A percentile compares a stretch with the other conserved stretches of the same genome.
These are phyloP conservation scores for Drosophila dives DNA, from an alignment of 2,888 invertebrate genomes.

Conservation along the genomic window DNA sequence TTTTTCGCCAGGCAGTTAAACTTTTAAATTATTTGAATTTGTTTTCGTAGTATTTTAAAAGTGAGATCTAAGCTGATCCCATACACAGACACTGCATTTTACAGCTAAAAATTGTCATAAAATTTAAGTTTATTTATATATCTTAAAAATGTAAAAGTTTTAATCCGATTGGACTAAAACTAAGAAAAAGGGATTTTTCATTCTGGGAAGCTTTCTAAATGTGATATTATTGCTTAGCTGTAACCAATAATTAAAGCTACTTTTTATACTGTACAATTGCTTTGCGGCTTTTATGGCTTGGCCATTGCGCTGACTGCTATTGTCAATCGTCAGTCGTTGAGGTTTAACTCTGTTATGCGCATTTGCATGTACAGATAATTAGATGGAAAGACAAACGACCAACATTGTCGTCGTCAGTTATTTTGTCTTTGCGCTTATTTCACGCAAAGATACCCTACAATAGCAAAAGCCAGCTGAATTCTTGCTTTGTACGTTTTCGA, in stretches of 20 bases:
- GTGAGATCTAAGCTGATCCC: background rate
- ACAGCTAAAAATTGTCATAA: background rate
- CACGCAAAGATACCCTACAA: conserved; percentile 54
- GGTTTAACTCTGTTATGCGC: background rate
- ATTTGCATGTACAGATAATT: conserved; percentile 31
- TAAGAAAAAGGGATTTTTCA: background rate
- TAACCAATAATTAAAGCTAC: background rate
- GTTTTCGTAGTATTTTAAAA: background rate
- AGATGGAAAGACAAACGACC: conserved; percentile 35
- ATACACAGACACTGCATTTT: background rate
- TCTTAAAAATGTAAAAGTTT: background rate
- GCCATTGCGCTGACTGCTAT: background rate
- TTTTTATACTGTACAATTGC: background rate
- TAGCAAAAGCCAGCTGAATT: conserved; percentile 31
- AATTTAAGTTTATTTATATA: background rate
- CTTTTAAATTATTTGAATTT: background rate
- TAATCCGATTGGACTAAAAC: background rate
- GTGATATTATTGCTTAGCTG: background rate
- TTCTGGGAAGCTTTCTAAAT: background rate
- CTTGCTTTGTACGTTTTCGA: conserved; percentile 13
- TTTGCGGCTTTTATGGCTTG: background rate
- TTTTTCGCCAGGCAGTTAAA: background rate
- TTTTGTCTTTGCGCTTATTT: conserved; percentile 30
- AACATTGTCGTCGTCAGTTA: conserved; percentile 2
- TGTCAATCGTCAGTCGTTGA: conserved; percentile 1